Percentiles rank a stretch among this genome's conserved stretches.
Evolutionary conservation across 2,797 vertebrate species (phyloP).

Genomic region (Lepidocolaptes lacrymiger): DNA sequence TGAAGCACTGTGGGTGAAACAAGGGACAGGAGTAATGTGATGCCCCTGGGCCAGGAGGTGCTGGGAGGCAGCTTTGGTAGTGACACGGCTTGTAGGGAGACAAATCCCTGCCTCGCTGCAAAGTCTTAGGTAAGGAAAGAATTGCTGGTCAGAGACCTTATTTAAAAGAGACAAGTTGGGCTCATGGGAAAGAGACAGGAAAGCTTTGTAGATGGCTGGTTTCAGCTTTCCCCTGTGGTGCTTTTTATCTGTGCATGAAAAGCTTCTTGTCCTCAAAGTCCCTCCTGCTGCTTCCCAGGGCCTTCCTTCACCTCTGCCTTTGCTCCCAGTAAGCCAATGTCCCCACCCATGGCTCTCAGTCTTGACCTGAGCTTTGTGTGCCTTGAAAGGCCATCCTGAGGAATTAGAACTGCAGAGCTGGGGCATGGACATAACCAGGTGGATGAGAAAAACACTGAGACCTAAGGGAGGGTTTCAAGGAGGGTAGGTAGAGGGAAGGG

Average conservation of each 20-base stretch:
- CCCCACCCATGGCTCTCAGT: neutral
- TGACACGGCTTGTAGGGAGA: neutral
- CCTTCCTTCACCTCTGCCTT: slow-evolving; percentile 9
- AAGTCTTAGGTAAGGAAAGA: neutral
- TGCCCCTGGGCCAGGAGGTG: neutral
- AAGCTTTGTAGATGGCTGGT: neutral
- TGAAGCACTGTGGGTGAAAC: neutral
- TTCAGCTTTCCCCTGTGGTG: neutral
- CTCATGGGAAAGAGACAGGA: neutral
- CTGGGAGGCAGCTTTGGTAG: neutral
- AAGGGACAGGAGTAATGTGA: neutral
- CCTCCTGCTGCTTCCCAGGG: neutral
- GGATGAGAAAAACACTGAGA: neutral
- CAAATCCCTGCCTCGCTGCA: neutral
- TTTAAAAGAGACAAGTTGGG: neutral
- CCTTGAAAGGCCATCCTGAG: neutral
- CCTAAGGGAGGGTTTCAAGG: neutral
- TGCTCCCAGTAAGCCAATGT: neutral
- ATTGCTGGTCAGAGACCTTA: neutral
- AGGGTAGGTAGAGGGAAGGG: neutral
- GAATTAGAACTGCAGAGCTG: slow-evolving; percentile 4
- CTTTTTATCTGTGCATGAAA: slow-evolving; percentile 36
- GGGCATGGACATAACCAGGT: fast-evolving
- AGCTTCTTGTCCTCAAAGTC: slow-evolving; percentile 3
- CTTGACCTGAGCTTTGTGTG: neutral